Evolutionary conservation across 2,113 vertebrate species (phyloP), one percentile per base, ranked within the genome.

Genomic region (Motacilla alba): DNA sequence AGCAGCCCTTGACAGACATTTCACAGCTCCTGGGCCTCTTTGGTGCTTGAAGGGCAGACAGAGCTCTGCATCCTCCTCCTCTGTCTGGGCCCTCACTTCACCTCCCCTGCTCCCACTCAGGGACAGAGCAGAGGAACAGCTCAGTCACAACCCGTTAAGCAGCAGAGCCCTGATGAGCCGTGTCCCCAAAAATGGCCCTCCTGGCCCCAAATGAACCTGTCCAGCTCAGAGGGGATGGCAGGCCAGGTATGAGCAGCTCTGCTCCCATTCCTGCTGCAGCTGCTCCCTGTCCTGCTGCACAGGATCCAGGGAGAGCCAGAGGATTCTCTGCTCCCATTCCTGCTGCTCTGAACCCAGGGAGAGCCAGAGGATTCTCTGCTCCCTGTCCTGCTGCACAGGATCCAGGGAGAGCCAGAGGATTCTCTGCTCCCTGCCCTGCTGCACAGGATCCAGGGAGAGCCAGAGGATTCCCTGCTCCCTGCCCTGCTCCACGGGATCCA

Each of bases 361-460:
- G 27, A 0, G 6, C 10, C 1, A 2, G 27, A 52, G 28, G 21
- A 8, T 33, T 33, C 11, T 10, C 21, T 74, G 18, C 17, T 72
- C 28, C 35, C 49, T 3, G 1, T 41, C 20, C 50, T 33, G 35
- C 35, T 22, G 5, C 46, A 15, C 8, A 3, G 27, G 8, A 62
- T 13, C 24, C 24, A 37, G n/a, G 35, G 5, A 39, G 16, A 7
- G 18, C 11, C 5, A 0, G 37, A 63, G 39, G 4, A 64, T 64
- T 31, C 19, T 22, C 21, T 39, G 26, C 26, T 63, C 22, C 26
- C 21, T 1, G 1, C 19, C 9, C 55, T 30, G 44, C 9, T 11
- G 11, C 31, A 0, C 0, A 0, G 39, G 0, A 52, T 3, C 27
- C 50, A 52, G 27, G 50, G 9, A 52, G 50, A 2, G 16, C 10